Percentiles rank a stretch among this genome's conserved stretches.
These are phyloP conservation scores for Hemiprocne comata DNA, from an alignment of 2,113 vertebrate species.

Conservation along the genomic window DNA sequence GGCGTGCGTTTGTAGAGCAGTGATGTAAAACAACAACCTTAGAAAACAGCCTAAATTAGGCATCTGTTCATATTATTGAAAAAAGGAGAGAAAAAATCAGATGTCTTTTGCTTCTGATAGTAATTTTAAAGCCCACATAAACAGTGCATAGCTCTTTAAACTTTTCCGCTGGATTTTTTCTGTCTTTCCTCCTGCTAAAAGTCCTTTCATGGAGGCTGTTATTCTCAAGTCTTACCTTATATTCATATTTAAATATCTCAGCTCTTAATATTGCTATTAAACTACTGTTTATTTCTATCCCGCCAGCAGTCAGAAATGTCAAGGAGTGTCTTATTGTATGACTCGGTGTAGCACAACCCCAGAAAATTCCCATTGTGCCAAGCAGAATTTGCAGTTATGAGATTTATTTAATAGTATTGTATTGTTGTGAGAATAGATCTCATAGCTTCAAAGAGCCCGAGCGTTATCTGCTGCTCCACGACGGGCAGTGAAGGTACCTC, in stretches of 20 bases:
- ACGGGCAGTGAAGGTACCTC: neutral
- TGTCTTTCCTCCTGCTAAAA: neutral
- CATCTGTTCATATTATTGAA: neutral
- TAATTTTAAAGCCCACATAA: neutral
- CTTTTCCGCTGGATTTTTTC: neutral
- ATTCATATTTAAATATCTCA: neutral
- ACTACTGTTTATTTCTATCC: neutral
- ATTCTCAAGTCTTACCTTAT: neutral
- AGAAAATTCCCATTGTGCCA: neutral
- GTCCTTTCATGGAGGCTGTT: neutral
- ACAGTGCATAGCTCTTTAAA: neutral
- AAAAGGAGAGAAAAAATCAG: neutral
- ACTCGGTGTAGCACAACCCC: neutral
- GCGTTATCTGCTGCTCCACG: neutral
- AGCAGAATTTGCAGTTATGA: neutral
- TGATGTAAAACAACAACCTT: neutral
- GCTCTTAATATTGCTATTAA: neutral
- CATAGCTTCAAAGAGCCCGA: neutral
- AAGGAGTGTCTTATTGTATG: neutral
- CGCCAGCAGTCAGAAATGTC: neutral
- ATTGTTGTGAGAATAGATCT: neutral
- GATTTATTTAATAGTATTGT: neutral
- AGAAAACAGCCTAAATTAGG: slow-evolving; percentile 16
- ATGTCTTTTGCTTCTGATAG: neutral
- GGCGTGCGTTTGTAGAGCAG: neutral